These are phyloP conservation scores for Myotis daubentonii DNA, from an alignment of 2,797 vertebrate genomes.

Conservation along the genomic window DNA sequence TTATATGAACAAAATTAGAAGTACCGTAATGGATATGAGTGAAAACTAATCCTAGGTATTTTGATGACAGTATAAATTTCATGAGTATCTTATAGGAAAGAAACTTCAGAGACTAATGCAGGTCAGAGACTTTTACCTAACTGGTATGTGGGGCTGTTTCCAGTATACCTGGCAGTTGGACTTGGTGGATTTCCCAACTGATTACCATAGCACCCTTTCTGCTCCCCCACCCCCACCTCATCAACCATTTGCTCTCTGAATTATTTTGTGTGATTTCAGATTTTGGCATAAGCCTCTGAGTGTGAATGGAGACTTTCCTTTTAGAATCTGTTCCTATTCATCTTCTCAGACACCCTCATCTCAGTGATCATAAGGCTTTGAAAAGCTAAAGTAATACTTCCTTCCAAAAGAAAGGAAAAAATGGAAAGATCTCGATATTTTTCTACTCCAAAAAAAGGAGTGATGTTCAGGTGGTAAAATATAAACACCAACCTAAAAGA, in stretches of 20 bases:
- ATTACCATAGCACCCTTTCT: not conserved
- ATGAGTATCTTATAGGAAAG: constrained; percentile 1
- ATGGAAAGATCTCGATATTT: not conserved
- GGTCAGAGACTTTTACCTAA: not conserved
- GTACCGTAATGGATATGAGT: constrained; percentile 26
- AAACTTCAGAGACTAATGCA: not conserved
- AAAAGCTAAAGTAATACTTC: constrained; percentile 14
- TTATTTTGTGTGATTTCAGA: not conserved
- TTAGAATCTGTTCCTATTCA: not conserved
- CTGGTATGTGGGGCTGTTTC: not conserved
- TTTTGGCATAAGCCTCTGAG: not conserved
- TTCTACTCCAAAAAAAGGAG: not conserved
- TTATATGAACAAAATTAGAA: constrained; percentile 15
- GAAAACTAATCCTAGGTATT: constrained; percentile 36
- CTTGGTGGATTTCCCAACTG: not conserved
- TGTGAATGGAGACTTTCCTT: not conserved
- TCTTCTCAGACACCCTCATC: not conserved
- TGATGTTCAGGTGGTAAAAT: not conserved
- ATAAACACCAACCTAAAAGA: not conserved
- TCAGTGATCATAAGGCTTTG: not conserved
- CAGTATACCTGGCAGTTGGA: not conserved
- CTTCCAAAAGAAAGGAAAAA: not conserved
- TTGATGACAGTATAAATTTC: constrained; percentile 40
- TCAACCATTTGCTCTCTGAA: not conserved
- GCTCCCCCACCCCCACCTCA: no score